Evolutionary conservation across 2,113 vertebrate genomes (phyloP).

Genomic region (Brachyhypopomus occidentalis): DNA sequence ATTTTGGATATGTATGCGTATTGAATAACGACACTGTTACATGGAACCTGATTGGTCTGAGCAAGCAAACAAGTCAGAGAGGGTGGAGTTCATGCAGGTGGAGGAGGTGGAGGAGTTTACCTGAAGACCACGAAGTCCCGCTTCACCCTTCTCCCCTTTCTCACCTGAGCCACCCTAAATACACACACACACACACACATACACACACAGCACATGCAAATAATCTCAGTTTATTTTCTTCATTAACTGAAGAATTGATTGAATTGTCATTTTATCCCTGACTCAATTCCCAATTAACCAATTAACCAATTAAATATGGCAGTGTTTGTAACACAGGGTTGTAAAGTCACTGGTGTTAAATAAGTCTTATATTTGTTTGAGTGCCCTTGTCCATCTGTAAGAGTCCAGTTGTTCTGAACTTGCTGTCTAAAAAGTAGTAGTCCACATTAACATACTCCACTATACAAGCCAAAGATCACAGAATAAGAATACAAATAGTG

Average conservation of each 20-base stretch:
- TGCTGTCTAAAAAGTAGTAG: too few species aligned
- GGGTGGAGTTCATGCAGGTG: background rate
- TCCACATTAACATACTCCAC: too few species aligned
- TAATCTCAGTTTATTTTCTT: background rate
- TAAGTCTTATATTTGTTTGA: too few species aligned
- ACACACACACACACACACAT: slow-evolving; percentile 34
- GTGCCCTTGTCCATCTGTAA: too few species aligned
- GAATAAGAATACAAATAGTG: too few species aligned
- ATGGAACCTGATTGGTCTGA: background rate
- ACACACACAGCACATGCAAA: background rate
- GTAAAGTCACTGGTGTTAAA: too few species aligned
- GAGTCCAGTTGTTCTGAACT: background rate
- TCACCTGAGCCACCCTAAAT: slow-evolving; percentile 84
- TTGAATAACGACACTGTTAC: background rate
- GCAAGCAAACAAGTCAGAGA: background rate
- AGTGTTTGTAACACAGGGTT: background rate
- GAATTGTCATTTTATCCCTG: background rate
- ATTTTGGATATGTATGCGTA: too few species aligned
- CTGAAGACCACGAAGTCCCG: slow-evolving; percentile 84
- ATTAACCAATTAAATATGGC: background rate
- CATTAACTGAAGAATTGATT: too few species aligned
- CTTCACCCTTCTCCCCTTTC: slow-evolving; percentile 89
- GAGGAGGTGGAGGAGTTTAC: slow-evolving; percentile 64
- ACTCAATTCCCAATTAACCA: background rate
- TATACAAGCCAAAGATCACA: too few species aligned